phyloP scores from a whole-genome alignment of 2,113 vertebrate species.

The Pteruthius melanotis region DNA sequence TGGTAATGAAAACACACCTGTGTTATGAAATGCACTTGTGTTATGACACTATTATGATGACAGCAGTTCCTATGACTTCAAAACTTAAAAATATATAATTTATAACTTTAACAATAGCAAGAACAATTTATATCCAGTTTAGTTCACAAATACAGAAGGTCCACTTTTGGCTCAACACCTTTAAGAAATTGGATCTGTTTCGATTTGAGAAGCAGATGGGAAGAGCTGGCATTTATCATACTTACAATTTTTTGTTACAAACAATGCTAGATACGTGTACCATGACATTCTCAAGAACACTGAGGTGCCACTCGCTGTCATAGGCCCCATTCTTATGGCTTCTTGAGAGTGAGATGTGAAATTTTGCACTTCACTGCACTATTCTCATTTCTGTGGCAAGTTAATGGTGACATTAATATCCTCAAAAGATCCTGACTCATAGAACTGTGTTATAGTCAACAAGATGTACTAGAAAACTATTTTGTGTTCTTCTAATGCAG shows the following conservation, averaged over 20 bases:
- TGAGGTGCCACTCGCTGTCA: not conserved
- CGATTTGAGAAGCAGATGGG: conserved; percentile 43
- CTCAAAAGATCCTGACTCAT: not conserved
- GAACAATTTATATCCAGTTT: not conserved
- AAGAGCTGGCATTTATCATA: conserved; percentile 30
- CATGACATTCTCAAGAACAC: not conserved
- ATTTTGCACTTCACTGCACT: not conserved
- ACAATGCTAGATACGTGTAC: not conserved
- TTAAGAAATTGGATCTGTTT: conserved; percentile 21
- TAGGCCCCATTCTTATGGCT: not conserved
- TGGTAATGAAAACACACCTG: not conserved
- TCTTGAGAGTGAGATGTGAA: conserved; percentile 2
- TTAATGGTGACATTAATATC: not conserved
- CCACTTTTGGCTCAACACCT: conserved; percentile 41
- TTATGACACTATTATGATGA: not conserved
- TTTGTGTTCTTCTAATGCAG: not conserved
- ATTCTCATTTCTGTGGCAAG: not conserved
- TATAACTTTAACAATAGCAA: not conserved
- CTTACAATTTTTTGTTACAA: conserved; percentile 11
- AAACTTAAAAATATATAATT: not conserved
- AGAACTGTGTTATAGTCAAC: not conserved
- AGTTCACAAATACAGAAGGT: conserved; percentile 18
- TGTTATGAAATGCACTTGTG: not conserved
- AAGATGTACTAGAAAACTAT: not conserved
- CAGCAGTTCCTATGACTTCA: not conserved